These are phyloP conservation scores for Zaprionus africanus DNA, from an alignment of 1,140 invertebrate species.

Conservation along the genomic window DNA sequence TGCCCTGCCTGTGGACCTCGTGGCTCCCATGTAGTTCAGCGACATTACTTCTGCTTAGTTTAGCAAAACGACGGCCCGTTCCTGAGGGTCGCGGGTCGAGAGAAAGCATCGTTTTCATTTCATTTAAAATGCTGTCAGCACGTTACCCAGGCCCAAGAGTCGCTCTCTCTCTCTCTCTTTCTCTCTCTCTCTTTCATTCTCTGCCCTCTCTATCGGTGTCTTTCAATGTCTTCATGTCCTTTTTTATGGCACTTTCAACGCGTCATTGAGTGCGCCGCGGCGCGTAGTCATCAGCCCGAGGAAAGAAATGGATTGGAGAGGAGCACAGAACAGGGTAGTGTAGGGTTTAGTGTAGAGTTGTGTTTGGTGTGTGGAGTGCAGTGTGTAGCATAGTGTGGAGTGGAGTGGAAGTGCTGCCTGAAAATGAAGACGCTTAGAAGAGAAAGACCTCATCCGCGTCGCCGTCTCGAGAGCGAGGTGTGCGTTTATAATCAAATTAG, in stretches of 20 bases:
- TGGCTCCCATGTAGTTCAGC: slow-evolving; percentile 50
- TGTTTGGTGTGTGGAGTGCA: neutral
- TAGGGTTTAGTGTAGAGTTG: slow-evolving; percentile 9
- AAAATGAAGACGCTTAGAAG: slow-evolving; percentile 72
- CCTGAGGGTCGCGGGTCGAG: slow-evolving; percentile 13
- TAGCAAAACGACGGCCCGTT: slow-evolving; percentile 52
- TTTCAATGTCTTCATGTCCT: slow-evolving; percentile 72
- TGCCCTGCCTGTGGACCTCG: neutral
- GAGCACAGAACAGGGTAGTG: neutral
- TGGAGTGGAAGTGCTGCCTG: slow-evolving; percentile 50
- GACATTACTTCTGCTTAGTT: slow-evolving; percentile 77
- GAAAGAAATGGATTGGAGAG: slow-evolving; percentile 22
- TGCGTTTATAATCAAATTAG: slow-evolving; percentile 83
- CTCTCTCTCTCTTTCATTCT: neutral
- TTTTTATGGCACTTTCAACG: slow-evolving; percentile 81
- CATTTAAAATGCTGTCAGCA: slow-evolving; percentile 81
- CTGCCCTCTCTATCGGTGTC: slow-evolving; percentile 4
- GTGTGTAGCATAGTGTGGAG: neutral
- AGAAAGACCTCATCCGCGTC: slow-evolving; percentile 16
- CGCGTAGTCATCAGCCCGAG: slow-evolving; percentile 70
- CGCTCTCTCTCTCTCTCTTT: slow-evolving; percentile 1
- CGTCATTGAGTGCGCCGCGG: slow-evolving; percentile 79
- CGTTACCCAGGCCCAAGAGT: slow-evolving; percentile 60
- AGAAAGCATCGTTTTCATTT: slow-evolving; percentile 78
- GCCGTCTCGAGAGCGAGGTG: slow-evolving; percentile 51